Conservation (phyloP, 2,113 vertebrate genomes). For the Lepus europaeus region DNA sequence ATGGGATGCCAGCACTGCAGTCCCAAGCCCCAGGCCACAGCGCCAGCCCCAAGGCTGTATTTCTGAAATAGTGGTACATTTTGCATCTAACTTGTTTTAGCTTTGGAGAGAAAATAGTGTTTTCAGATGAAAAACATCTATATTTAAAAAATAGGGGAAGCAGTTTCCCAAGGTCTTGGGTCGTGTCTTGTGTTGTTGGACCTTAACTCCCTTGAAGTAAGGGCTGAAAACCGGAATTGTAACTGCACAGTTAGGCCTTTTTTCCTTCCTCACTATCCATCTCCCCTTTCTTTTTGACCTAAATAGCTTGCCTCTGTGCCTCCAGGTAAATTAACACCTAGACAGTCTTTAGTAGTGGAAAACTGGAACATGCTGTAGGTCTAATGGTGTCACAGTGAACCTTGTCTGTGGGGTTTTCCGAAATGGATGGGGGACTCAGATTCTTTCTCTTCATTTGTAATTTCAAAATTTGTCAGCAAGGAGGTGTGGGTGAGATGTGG, state of each 20-base stretch:
- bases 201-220: slow-evolving; percentile 5
- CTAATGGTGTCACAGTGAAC: not conserved
- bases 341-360: not conserved
- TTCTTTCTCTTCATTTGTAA: not conserved
- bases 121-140: slow-evolving; percentile 24
- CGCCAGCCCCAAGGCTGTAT: too few relatives aligned
- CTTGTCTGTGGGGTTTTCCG: not conserved
- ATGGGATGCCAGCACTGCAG: too few relatives aligned
- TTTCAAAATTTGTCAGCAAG: slow-evolving; percentile 28
- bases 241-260: not conserved
- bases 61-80: not conserved
- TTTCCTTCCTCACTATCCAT: not conserved
- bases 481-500: not conserved
- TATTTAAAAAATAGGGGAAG: slow-evolving; percentile 37
- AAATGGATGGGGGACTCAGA: not conserved
- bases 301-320: not conserved
- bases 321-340: not conserved
- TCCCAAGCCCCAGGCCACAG: too few relatives aligned
- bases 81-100: slow-evolving; percentile 48
- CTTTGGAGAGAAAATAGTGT: slow-evolving; percentile 63
- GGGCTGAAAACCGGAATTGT: not conserved
- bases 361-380: not conserved
- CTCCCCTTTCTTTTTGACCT: not conserved
- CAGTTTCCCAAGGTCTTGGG: not conserved
- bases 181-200: not conserved